Conservation (phyloP, 2,888 invertebrate species). For the Meiosimyza platycephala region DNA sequence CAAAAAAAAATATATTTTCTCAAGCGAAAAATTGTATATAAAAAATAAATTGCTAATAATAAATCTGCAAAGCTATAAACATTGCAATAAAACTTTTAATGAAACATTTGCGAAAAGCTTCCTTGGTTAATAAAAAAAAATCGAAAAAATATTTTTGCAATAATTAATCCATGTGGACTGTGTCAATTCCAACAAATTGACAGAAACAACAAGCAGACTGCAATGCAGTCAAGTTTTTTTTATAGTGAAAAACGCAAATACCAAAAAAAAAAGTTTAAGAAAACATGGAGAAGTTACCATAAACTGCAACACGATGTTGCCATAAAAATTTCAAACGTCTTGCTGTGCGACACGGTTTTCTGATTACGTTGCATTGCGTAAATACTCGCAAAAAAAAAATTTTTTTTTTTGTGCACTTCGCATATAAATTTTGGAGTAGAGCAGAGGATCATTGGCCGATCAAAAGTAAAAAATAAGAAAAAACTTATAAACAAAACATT, state of each 20-base stretch:
- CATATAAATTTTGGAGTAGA: background rate
- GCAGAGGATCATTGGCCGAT: constrained; percentile 18
- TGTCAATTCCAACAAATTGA: constrained; percentile 9
- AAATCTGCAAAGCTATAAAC: no score
- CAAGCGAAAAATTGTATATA: no score
- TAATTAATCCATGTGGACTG: constrained; percentile 14
- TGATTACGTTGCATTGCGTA: constrained; percentile 17
- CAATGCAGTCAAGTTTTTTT: background rate
- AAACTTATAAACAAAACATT: background rate
- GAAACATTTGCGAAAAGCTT: no score
- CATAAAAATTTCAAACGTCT: constrained; percentile 24
- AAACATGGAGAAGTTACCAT: constrained; percentile 14
- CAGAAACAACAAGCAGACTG: background rate
- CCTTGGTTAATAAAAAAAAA: background rate
- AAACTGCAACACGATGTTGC: constrained; percentile 29
- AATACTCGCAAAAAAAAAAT: background rate
- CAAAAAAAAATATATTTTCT: no score
- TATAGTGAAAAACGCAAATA: background rate
- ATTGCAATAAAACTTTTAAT: no score
- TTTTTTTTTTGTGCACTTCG: background rate
- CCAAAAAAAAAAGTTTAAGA: background rate
- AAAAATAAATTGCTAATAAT: no score
- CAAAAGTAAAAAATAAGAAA: constrained; percentile 6
- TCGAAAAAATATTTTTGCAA: background rate
- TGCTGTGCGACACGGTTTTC: constrained; percentile 26